These are phyloP conservation scores for Dichetophora obliterata DNA, from an alignment of 2,888 invertebrate species.

Conservation along the genomic window DNA sequence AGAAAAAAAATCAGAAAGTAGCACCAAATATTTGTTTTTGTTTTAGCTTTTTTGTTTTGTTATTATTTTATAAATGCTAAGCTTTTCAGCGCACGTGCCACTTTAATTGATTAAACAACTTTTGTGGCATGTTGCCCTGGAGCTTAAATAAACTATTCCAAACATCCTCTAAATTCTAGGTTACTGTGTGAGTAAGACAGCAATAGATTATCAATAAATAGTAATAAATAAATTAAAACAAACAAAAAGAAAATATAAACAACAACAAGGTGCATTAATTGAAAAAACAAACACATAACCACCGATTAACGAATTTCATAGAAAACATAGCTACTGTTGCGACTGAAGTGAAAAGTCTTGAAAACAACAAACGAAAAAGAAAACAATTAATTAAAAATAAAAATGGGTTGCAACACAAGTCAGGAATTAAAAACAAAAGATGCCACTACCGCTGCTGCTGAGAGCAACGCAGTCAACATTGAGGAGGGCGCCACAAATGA, in stretches of 20 bases:
- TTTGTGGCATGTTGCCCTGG: conserved; percentile 49
- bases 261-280: too few species aligned
- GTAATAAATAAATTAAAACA: too few species aligned
- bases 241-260: not conserved
- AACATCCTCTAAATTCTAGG: conserved; percentile 15
- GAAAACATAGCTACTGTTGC: not conserved
- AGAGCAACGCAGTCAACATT: conserved; percentile 39
- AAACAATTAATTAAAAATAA: conserved; percentile 20
- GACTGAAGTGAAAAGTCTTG: conserved; percentile 50
- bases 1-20: not conserved
- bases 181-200: conserved; percentile 19
- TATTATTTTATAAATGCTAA: not conserved
- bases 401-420: conserved; percentile 75
- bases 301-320: not conserved
- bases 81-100: conserved; percentile 46
- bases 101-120: conserved; percentile 63
- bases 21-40: not conserved
- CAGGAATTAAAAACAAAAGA: conserved; percentile 71
- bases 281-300: not conserved
- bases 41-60: not conserved
- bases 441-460: conserved; percentile 56
- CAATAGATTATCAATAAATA: not conserved
- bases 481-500: conserved; percentile 48
- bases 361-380: too few species aligned
- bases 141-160: not conserved